These are phyloP conservation scores for Acropora tenuis DNA, from an alignment of 64 coral and sea anemone genomes.

Conservation along the genomic window DNA sequence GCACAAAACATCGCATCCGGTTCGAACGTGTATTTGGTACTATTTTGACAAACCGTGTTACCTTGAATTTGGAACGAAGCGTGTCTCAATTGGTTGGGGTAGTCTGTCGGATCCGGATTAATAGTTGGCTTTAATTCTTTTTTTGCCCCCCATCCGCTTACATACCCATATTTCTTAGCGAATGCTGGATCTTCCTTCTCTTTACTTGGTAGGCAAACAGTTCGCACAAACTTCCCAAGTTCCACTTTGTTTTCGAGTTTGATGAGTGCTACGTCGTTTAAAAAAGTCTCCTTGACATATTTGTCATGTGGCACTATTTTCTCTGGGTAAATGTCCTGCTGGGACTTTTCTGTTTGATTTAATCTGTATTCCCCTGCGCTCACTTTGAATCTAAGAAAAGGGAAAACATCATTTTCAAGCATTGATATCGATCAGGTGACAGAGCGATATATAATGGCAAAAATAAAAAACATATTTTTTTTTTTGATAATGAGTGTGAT, in stretches of 20 bases:
- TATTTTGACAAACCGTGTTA: too few relatives aligned
- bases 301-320: slow-evolving; percentile 29
- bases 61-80: too few relatives aligned
- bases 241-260: slow-evolving; percentile 30
- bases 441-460: too few relatives aligned
- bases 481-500: too few relatives aligned
- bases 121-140: background rate
- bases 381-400: background rate
- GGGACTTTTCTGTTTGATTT: background rate
- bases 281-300: background rate
- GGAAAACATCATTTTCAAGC: too few relatives aligned
- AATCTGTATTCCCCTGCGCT: slow-evolving; percentile 44
- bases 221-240: slow-evolving; percentile 46
- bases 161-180: background rate
- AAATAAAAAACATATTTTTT: too few relatives aligned
- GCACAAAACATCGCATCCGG: too few relatives aligned
- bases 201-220: slow-evolving; percentile 49
- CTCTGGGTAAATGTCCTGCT: slow-evolving; percentile 7
- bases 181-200: slow-evolving; percentile 27
- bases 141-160: slow-evolving; percentile 61
- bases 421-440: too few relatives aligned
- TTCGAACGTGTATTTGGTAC: too few relatives aligned
- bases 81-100: too few relatives aligned
- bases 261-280: slow-evolving; percentile 60
- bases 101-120: too few relatives aligned